A percentile compares a stretch with the other conserved stretches of the same genome.
Conservation (phyloP, 2,113 vertebrate genomes). For the Perca schrenkii region DNA sequence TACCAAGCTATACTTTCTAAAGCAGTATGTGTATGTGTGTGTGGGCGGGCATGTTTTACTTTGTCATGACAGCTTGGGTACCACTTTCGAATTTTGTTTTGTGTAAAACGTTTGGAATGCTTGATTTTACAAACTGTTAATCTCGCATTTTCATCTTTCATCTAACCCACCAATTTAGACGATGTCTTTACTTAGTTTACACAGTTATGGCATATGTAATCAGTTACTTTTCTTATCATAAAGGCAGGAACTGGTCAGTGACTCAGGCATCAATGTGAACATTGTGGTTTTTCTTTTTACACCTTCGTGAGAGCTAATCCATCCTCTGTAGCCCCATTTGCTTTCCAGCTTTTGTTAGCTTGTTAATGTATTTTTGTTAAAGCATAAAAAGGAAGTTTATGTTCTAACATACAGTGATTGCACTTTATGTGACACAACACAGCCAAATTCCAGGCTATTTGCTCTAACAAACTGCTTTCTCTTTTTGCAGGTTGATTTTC, state of each 20-base stretch:
- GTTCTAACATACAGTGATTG: background rate
- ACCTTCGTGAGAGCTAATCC: background rate
- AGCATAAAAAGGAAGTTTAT: background rate
- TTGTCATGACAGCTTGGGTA: background rate
- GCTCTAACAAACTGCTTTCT: slow-evolving; percentile 18
- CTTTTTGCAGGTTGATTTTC: slow-evolving; percentile 92
- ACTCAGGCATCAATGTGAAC: background rate
- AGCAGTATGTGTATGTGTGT: background rate
- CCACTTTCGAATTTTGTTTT: background rate
- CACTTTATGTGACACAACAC: background rate
- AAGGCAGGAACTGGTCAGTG: background rate
- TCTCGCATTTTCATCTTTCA: background rate
- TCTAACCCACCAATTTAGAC: background rate
- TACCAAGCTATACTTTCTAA: background rate
- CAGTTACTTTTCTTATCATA: background rate
- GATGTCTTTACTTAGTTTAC: background rate
- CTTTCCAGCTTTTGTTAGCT: background rate
- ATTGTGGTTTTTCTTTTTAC: background rate
- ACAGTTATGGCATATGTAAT: background rate
- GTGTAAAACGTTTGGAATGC: background rate
- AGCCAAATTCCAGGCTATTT: background rate
- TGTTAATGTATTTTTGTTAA: background rate
- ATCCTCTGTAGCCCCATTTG: background rate
- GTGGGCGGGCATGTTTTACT: background rate
- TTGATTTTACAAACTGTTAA: background rate